phyloP scores from a whole-genome alignment of 2,888 invertebrate species.

The Thumatha senex region DNA sequence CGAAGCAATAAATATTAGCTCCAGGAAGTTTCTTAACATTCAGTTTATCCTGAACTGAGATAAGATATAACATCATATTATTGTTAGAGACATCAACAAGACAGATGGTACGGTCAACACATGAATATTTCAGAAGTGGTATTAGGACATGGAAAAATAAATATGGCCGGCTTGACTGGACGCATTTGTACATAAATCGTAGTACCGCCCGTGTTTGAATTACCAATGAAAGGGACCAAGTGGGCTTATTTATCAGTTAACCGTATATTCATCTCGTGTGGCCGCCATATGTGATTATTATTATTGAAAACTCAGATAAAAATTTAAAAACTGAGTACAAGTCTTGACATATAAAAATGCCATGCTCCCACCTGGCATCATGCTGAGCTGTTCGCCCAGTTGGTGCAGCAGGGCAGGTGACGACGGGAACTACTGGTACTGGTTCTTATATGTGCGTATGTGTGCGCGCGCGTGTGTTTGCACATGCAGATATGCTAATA shows the following conservation, averaged over 20 bases:
- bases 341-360: no score
- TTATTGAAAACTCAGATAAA: conserved; percentile 55
- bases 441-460: no score
- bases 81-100: conserved; percentile 69
- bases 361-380: no score
- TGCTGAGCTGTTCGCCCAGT: no score
- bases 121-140: conserved; percentile 80
- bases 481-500: no score
- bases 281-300: conserved; percentile 57
- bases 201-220: conserved; percentile 67
- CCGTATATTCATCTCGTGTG: conserved; percentile 58
- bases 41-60: conserved; percentile 25
- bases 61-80: conserved; percentile 61
- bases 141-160: conserved; percentile 80
- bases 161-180: conserved; percentile 73
- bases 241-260: conserved; percentile 68
- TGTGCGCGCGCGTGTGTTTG: no score
- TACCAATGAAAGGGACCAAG: conserved; percentile 55
- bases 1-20: background rate
- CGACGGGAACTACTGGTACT: no score
- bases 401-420: no score
- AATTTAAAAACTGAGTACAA: no score
- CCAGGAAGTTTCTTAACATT: conserved; percentile 4
- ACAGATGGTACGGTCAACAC: conserved; percentile 72
- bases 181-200: conserved; percentile 80